Evolutionary conservation across 2,113 vertebrate species (phyloP), one percentile per base, ranked within the genome.

Genomic region (Strigops habroptila): DNA sequence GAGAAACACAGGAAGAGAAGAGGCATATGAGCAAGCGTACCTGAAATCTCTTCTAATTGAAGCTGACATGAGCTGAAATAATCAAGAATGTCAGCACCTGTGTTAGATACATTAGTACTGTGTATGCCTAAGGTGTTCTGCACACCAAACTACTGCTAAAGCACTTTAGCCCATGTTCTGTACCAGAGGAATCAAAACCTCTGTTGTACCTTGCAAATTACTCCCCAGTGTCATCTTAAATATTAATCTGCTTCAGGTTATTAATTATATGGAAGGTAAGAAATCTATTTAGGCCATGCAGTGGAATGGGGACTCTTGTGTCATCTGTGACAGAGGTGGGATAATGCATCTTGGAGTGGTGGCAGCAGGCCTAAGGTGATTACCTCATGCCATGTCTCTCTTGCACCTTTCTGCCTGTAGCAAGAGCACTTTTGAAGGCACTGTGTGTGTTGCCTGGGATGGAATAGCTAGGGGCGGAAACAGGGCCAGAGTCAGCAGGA

Each of bases 241-340:
- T 96, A 93, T 92, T 97, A 73, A 91, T 64, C n/a, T 82, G 48
- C 43, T 82, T 44, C 78, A 49, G 41, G 28, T 75, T 95, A 53
- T 91, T 96, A 93, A 96, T 95, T 57, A 74, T n/a, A 28, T 43
- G 48, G 83, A 90, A 96, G 30, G 37, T 62, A 86, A 87, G 64
- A 59, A 83, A 64, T n/a, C 48, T 86, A 24, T 57, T 69, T 31
- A 57, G 46, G n/a, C 53, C 35, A 10, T 14, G 24, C 25, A 23
- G n/a, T 22, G 64, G 93, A 86, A 49, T 21, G 28, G 68, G 35
- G 18, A 12, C 64, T 81, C 55, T 75, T 86, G 37, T 70, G 49
- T 89, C 70, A 46, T 62, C 49, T 27, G 24, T 82, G 82, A 69
- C 18, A 62, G 68, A 79, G 82, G 75, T 59, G 73, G 62, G 53